Evolutionary conservation across 2,888 invertebrate species (phyloP), one percentile per base, ranked within the genome.

Genomic region (Dicyrtoma fusca): DNA sequence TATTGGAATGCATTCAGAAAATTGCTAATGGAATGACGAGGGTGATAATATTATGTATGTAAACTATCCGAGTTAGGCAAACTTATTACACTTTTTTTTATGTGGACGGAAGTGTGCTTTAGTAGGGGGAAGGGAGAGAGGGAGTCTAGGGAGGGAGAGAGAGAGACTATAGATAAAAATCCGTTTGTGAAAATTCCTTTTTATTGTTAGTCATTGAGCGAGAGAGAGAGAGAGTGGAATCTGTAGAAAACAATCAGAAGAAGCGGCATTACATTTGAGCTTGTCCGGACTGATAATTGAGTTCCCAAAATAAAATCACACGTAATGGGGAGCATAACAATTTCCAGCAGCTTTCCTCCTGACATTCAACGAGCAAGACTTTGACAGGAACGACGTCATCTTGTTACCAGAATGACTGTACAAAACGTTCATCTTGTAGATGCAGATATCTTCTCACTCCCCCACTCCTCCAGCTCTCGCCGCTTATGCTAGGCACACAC

Each of bases 281-380:
- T 51, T 45, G 49, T 47, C 49, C 47, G 14, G 49, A 64, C 49
- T 64, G 49, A 49, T 64, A 64, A 64, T 64, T 64, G 64, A 64
- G 64, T 64, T 64, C 49, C 64, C 64, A 64, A 64, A 64, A 64
- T 64, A 64, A 64, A 64, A 64, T 64, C 64, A 64, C 49, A 25
- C 49, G 64, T 64, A 64, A 64, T 64, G 64, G 64, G 49, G 26
- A 64, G 64, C 64, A 64, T 64, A 64, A 64, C 64, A 64, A 51
- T 64, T 64, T 64, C 49, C 25, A 64, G 14, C 19, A n/a, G n/a
- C 49, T 19, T 49, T 49, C 19, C 49, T 49, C n/a, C 19, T 61
- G 34, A 61, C 61, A 42, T 3, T 42, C 61, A 21, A 61, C 26
- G 44, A 23, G 25, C 21, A 21, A 1, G 42, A 34, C 34, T 61